phyloP scores from a whole-genome alignment of 2,888 invertebrate genomes.

The Nezara viridula region DNA sequence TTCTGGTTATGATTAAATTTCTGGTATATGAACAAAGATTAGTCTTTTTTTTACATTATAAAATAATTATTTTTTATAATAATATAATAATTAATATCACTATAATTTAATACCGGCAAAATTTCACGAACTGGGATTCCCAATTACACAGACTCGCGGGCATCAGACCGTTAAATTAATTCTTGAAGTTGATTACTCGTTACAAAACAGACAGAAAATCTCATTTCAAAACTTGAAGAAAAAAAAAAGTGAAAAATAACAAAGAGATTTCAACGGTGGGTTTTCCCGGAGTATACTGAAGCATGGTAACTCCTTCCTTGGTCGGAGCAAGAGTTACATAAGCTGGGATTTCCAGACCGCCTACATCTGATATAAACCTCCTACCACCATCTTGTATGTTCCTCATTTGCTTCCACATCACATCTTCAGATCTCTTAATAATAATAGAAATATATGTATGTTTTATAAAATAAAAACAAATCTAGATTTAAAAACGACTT shows the following conservation, averaged over 20 bases:
- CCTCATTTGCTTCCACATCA: neutral
- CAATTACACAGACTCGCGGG: neutral
- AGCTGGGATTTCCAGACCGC: neutral
- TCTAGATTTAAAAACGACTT: too few species aligned
- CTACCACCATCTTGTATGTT: neutral
- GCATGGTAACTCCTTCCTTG: neutral
- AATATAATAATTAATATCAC: too few species aligned
- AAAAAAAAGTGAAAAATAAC: neutral
- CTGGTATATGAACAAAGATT: too few species aligned
- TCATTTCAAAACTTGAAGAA: neutral
- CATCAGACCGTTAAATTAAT: conserved; percentile 9
- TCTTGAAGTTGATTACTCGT: neutral
- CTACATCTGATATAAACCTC: neutral
- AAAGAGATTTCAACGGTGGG: conserved; percentile 25
- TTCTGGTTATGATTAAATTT: too few species aligned
- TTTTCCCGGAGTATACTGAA: neutral
- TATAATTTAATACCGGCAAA: too few species aligned
- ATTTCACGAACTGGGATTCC: neutral
- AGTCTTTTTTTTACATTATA: too few species aligned
- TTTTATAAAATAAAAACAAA: too few species aligned
- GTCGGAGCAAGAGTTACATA: neutral
- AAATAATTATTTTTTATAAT: too few species aligned
- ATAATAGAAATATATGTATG: too few species aligned
- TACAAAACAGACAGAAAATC: neutral
- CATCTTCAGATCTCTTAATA: neutral